Evolutionary conservation across 2,113 vertebrate genomes (phyloP), one percentile per base, ranked within the genome.

Genomic region (Eonycteris spelaea): DNA sequence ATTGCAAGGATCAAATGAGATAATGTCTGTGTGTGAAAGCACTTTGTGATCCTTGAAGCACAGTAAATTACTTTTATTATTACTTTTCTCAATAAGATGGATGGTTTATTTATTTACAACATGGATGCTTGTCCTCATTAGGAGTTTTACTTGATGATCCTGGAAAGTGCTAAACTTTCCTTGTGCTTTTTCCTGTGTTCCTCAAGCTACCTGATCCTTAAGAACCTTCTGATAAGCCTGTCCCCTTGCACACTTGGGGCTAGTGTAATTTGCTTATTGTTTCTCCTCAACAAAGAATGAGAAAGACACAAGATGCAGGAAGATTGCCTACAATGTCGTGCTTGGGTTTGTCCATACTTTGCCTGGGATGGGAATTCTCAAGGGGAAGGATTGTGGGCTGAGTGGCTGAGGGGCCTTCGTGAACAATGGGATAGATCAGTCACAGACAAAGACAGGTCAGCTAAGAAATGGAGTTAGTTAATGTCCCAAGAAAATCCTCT

Each of bases 1-100:
- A 77, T 84, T 80, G 80, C 71, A 75, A 92, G 94, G 93, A 94
- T 96, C 97, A 90, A 97, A 89, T 96, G 73, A 96, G 88, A 96
- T 55, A 68, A n/a, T 86, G 38, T 65, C 38, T 53, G 59, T 86
- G 73, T 95, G 82, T 83, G 95, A 96, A 95, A 95, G 35, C 55
- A 51, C 84, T 96, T 55, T 87, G 65, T 96, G 88, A 94, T 92
- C 75, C 75, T 92, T 45, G 65, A 92, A 96, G 88, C 74, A 80
- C 75, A 92, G 48, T 95, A 80, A 90, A 96, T 82, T 91, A 85
- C 59, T 95, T 97, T 90, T 97, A 91, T 90, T 88, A 61, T 94
- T 87, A 67, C 95, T 96, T 94, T 97, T 95, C 80, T 94, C 94
- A 96, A 65, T 82, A 94, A 38, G 38, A 71, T 82, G 80, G 30